Evolutionary conservation across 2,888 invertebrate species (phyloP).

Genomic region (Drosophila helvetica): DNA sequence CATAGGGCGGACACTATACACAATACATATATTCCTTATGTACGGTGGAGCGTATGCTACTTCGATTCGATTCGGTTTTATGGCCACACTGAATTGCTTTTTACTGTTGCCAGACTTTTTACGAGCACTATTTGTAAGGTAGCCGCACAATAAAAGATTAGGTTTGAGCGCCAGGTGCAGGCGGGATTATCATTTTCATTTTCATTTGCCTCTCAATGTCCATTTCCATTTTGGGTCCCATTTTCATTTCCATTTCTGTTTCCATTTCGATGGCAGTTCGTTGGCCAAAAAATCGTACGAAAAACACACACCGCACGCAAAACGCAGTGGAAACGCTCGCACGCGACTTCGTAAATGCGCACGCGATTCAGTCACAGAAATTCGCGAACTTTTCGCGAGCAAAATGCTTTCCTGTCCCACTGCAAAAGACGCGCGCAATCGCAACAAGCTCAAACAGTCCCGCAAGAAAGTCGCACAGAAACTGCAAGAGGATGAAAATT

Average conservation of each 20-base stretch:
- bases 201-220: slow-evolving; percentile 1
- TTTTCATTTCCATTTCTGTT: slow-evolving; percentile 28
- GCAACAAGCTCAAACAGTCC: slow-evolving; percentile 82
- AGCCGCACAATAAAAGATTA: slow-evolving; percentile 59
- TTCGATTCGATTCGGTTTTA: slow-evolving; percentile 75
- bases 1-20: slow-evolving; percentile 41
- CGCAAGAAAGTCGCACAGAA: slow-evolving; percentile 84
- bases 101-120: slow-evolving; percentile 70
- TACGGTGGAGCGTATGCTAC: not conserved
- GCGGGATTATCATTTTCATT: slow-evolving; percentile 34
- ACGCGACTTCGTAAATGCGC: slow-evolving; percentile 66
- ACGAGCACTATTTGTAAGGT: slow-evolving; percentile 59
- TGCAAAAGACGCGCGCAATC: slow-evolving; percentile 75
- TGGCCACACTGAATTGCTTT: slow-evolving; percentile 70
- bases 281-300: slow-evolving; percentile 46
- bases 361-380: slow-evolving; percentile 34
- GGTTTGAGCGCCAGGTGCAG: slow-evolving; percentile 58
- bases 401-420: slow-evolving; percentile 35
- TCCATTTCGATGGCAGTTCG: slow-evolving; percentile 46
- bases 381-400: slow-evolving; percentile 16
- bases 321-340: slow-evolving; percentile 63
- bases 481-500: slow-evolving; percentile 84
- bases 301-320: slow-evolving; percentile 54
- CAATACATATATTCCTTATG: slow-evolving; percentile 20
- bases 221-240: slow-evolving; percentile 21